These are phyloP conservation scores for Calidris pygmaea DNA, from an alignment of 2,113 vertebrate genomes.

Conservation along the genomic window DNA sequence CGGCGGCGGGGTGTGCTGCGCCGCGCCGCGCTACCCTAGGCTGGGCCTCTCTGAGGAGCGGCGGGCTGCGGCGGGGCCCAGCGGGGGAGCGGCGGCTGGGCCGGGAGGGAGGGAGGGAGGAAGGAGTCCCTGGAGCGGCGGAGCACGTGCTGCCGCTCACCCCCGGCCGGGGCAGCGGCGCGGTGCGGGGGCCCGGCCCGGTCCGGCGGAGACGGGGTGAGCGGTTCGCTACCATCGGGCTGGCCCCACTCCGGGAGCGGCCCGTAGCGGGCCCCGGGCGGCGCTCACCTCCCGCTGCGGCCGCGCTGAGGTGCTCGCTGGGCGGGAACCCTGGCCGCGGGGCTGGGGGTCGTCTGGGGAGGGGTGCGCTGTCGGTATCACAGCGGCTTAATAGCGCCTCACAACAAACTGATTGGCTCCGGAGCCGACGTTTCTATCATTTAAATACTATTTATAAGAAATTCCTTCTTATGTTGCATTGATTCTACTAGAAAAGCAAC, in stretches of 20 bases:
- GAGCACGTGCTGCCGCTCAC: not conserved
- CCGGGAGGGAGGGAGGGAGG: too few relatives aligned
- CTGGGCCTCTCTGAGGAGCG: not conserved
- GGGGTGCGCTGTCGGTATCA: accelerated
- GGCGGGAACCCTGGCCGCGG: not conserved
- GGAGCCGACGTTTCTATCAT: accelerated
- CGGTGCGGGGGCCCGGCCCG: not conserved
- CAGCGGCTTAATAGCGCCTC: accelerated
- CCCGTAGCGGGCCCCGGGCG: not conserved
- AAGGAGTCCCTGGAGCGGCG: not conserved
- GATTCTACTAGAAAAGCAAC: accelerated
- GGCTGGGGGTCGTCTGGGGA: accelerated
- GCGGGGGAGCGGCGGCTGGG: not conserved
- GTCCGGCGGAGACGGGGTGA: too few relatives aligned
- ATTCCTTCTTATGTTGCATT: accelerated
- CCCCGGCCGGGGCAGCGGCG: not conserved
- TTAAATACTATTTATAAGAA: accelerated
- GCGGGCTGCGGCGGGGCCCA: not conserved
- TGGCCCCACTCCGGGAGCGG: too few relatives aligned
- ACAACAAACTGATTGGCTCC: accelerated
- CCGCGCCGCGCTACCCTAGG: not conserved
- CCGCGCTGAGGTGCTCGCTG: not conserved
- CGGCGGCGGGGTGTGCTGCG: too few relatives aligned
- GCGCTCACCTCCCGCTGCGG: not conserved
- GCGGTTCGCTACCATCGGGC: too few relatives aligned